Evolutionary conservation across 64 coral and sea anemone genomes (phyloP).

Genomic region (Trachythela sp.): DNA sequence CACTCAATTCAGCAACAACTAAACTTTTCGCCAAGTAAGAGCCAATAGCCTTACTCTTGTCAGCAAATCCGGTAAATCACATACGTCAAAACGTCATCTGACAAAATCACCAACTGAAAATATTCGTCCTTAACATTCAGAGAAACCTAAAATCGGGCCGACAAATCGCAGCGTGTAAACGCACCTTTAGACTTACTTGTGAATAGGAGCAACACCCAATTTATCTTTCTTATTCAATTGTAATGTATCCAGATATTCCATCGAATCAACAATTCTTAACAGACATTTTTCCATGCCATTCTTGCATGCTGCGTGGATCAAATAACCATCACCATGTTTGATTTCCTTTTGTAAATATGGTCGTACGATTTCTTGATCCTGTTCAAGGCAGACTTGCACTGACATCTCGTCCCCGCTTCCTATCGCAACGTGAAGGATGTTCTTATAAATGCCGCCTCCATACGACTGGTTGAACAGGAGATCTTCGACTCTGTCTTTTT

Average conservation of each 20-base stretch:
- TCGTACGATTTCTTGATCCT: not conserved
- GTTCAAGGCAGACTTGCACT: not conserved
- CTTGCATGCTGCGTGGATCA: not conserved
- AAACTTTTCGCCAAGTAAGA: no score
- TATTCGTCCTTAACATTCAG: no score
- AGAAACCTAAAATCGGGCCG: no score
- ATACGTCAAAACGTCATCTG: no score
- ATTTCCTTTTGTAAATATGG: not conserved
- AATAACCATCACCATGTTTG: not conserved
- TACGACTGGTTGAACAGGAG: not conserved
- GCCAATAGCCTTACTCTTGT: no score
- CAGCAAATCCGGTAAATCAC: no score
- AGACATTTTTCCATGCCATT: constrained; percentile 7
- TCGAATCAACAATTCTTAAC: not conserved
- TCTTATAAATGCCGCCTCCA: not conserved
- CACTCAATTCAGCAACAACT: no score
- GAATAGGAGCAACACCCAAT: not conserved
- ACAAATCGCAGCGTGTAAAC: no score
- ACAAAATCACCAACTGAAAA: no score
- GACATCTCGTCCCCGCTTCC: not conserved
- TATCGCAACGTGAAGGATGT: not conserved
- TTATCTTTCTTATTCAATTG: constrained; percentile 1
- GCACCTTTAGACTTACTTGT: constrained; percentile 6
- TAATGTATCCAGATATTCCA: not conserved
- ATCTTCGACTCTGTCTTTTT: not conserved